phyloP scores from a whole-genome alignment of 2,113 vertebrate species.

The Grus americana region DNA sequence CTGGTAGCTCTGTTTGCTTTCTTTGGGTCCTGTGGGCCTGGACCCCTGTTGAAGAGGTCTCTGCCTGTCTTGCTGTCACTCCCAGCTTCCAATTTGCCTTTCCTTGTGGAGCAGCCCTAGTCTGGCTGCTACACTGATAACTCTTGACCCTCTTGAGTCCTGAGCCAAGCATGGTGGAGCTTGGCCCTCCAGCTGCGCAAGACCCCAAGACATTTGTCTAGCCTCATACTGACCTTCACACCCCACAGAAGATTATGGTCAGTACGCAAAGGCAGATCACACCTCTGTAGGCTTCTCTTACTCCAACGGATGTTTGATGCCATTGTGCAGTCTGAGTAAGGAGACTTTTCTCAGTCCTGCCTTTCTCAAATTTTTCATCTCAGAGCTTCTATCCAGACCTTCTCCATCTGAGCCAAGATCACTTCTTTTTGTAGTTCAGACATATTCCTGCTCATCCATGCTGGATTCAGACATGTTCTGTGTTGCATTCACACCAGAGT shows the following conservation, averaged over 20 bases:
- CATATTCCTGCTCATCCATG: background rate
- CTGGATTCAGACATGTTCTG: background rate
- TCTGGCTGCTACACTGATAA: background rate
- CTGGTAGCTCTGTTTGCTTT: background rate
- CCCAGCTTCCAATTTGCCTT: background rate
- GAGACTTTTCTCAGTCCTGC: background rate
- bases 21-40: background rate
- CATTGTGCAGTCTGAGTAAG: too few species aligned
- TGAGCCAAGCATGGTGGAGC: background rate
- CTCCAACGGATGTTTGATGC: background rate
- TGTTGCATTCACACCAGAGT: background rate
- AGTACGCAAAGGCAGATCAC: background rate
- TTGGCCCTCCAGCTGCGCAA: background rate
- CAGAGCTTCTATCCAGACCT: background rate
- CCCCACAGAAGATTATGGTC: background rate
- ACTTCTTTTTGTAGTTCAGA: background rate
- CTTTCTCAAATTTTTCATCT: background rate
- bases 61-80: background rate
- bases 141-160: background rate
- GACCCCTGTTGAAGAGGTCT: background rate
- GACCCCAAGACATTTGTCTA: background rate
- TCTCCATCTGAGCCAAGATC: background rate
- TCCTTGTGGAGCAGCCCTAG: background rate
- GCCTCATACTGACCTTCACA: background rate
- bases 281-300: background rate